Conservation (phyloP, 2,113 vertebrate genomes). For the Osmerus eperlanus region DNA sequence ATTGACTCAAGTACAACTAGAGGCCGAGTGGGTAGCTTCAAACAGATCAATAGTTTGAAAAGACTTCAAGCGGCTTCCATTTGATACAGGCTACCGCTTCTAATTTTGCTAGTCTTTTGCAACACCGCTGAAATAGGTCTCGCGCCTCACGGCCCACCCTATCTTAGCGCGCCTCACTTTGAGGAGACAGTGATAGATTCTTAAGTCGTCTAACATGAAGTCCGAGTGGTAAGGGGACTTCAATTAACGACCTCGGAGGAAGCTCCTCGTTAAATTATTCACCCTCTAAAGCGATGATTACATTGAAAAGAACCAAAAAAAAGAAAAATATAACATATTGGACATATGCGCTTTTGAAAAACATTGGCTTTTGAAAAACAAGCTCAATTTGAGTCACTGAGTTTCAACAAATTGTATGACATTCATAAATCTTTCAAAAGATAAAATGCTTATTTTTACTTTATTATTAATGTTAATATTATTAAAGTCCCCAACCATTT, state of each 20-base stretch:
- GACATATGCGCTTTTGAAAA: slow-evolving; percentile 12
- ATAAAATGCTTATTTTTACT: background rate
- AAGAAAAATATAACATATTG: background rate
- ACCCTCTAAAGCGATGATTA: slow-evolving; percentile 47
- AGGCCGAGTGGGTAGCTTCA: slow-evolving; percentile 74
- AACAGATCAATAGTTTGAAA: slow-evolving; percentile 75
- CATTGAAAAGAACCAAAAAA: slow-evolving; percentile 12
- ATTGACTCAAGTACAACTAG: slow-evolving; percentile 75
- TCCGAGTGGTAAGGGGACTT: slow-evolving; percentile 75
- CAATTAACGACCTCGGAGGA: slow-evolving; percentile 66
- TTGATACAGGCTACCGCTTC: slow-evolving; percentile 49
- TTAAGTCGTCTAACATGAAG: slow-evolving; percentile 70
- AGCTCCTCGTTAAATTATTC: slow-evolving; percentile 77
- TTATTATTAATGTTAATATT: too few species aligned
- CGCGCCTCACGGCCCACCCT: slow-evolving; percentile 54
- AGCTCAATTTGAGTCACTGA: background rate
- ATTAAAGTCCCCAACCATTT: too few species aligned
- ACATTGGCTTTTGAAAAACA: background rate
- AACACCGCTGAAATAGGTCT: slow-evolving; percentile 57
- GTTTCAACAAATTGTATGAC: background rate
- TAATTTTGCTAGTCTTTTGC: slow-evolving; percentile 54
- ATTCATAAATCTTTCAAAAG: background rate
- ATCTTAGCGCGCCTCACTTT: slow-evolving; percentile 59
- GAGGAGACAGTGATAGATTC: slow-evolving; percentile 70
- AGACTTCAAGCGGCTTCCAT: slow-evolving; percentile 76